These are phyloP conservation scores for Altica lythri DNA, from an alignment of 2,888 invertebrate species.

Conservation along the genomic window DNA sequence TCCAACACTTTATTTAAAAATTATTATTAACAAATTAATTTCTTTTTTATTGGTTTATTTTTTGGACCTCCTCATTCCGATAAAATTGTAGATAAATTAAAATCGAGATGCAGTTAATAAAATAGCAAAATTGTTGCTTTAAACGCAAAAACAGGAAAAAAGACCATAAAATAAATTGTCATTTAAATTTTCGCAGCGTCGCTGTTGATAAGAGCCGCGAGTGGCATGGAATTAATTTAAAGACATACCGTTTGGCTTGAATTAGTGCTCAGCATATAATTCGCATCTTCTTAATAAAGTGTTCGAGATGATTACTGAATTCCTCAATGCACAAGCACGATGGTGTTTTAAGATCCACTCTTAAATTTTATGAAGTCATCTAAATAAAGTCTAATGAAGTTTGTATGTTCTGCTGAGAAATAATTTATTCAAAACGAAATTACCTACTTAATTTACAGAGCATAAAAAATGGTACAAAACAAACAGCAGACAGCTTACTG, in stretches of 20 bases:
- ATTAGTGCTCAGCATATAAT: conserved; percentile 29
- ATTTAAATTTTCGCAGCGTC: conserved; percentile 27
- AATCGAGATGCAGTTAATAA: no score
- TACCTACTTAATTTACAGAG: no score
- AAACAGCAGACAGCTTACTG: no score
- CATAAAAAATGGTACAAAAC: no score
- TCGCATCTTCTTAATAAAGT: conserved; percentile 30
- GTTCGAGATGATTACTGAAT: conserved; percentile 31
- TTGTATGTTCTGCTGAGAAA: no score
- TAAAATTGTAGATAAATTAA: no score
- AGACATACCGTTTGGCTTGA: conserved; percentile 24
- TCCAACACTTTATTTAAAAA: no score
- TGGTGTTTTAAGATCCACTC: conserved; percentile 1
- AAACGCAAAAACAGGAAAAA: conserved; percentile 12
- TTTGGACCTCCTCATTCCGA: no score
- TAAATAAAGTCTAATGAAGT: conserved; percentile 4
- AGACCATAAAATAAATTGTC: conserved; percentile 28
- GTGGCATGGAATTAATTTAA: conserved; percentile 27
- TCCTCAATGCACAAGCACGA: conserved; percentile 17
- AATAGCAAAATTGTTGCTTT: neutral
- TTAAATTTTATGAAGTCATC: conserved; percentile 9
- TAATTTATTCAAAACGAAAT: no score
- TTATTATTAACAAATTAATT: no score
- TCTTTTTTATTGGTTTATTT: no score
- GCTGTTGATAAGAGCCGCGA: conserved; percentile 26